Evolutionary conservation across 2,888 invertebrate genomes (phyloP), one percentile per base, ranked within the genome.

Genomic region (Clitarchus hookeri): DNA sequence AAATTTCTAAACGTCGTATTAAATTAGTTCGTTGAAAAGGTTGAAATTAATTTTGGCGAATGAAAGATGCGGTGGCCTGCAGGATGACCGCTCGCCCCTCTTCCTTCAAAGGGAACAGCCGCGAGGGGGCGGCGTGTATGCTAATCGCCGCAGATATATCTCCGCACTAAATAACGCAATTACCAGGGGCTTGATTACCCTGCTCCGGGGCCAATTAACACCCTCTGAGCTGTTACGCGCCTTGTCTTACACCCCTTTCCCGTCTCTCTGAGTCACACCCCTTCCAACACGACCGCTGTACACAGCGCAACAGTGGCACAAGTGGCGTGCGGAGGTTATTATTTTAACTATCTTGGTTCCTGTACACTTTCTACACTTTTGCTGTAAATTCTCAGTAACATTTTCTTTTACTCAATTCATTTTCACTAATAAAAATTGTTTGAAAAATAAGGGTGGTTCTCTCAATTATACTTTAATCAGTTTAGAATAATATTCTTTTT

Each of bases 181-280:
- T 82, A 82, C 82, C 13, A 82, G 82, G 82, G 44, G 11, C 44
- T 36, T 82, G 82, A 82, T 82, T 82, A 82, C 82, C 82, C 82
- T 44, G 82, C 82, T 36, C 82, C 12, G 79, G 44, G 80, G 19
- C 82, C 26, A 82, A 27, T 82, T 27, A 82, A 26, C 26, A 26
- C 82, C 82, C 82, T 25, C 82, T 82, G 82, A 44, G 82, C 27
- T 82, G 82, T 82, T 82, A 27, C 44, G 82, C 44, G 36, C 82
- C 82, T 82, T 82, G 82, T 82, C 65, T 82, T 44, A 82, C 44
- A 44, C 27, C 44, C 27, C 82, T 82, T 44, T 82, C 82, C 82
- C 26, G 11, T 27, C 82, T 19, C 23, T 26, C 9, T 82, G 19
- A 82, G 44, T 23, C 44, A 36, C 44, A 82, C 82, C 82, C 82